Evolutionary conservation across 2,888 invertebrate genomes (phyloP).

Genomic region (Heteropelma amictum): DNA sequence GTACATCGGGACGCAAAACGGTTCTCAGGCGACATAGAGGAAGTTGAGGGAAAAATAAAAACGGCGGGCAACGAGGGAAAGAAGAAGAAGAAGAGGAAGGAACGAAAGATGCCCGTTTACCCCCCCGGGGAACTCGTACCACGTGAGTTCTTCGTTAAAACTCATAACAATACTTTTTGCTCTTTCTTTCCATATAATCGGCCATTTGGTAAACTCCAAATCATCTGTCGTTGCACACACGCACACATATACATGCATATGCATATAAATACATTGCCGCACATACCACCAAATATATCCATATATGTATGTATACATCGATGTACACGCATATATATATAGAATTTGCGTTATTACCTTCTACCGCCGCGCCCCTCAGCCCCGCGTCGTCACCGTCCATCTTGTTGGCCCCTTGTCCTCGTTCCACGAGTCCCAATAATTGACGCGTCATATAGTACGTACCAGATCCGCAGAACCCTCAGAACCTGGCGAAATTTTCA

Average conservation of each 20-base stretch:
- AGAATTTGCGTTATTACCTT: conserved; percentile 37
- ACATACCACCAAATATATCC: neutral
- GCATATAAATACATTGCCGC: neutral
- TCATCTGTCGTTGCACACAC: conserved; percentile 21
- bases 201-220: conserved; percentile 30
- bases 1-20: conserved; percentile 40
- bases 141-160: conserved; percentile 69
- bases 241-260: neutral
- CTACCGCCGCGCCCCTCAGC: conserved; percentile 38
- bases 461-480: conserved; percentile 35
- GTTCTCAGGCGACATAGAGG: conserved; percentile 19
- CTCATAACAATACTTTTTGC: conserved; percentile 20
- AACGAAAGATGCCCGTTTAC: conserved; percentile 53
- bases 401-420: conserved; percentile 74
- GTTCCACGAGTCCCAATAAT: conserved; percentile 68
- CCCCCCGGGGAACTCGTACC: conserved; percentile 63
- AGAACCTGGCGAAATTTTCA: neutral
- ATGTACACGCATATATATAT: conserved; percentile 2
- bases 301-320: neutral
- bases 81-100: conserved; percentile 25
- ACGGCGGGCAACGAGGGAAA: conserved; percentile 31
- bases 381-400: conserved; percentile 69
- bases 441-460: conserved; percentile 71
- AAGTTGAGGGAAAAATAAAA: conserved; percentile 29
- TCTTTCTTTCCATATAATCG: conserved; percentile 30